Percentiles rank a stretch among this genome's conserved stretches.
Conservation (phyloP, 1,140 invertebrate genomes). For the Drosophila pallidifrons region DNA sequence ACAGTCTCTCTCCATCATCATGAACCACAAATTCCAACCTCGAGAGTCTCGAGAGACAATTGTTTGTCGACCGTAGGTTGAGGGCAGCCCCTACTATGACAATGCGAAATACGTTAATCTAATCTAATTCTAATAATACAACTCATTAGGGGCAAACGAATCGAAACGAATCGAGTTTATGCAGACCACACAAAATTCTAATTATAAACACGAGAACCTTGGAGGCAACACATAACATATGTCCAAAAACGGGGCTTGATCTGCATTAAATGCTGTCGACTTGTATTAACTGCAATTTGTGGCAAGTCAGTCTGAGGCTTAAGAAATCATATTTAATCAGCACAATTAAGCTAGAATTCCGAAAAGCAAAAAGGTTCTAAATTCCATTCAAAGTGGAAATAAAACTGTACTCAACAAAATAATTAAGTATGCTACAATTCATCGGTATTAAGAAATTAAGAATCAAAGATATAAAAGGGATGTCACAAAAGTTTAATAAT, state of each 20-base stretch:
- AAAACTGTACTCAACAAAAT: too few species aligned
- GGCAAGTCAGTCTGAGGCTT: background rate
- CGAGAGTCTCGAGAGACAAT: constrained; percentile 30
- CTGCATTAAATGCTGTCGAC: background rate
- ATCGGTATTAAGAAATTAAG: too few species aligned
- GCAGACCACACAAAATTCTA: background rate
- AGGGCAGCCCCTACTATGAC: constrained; percentile 57
- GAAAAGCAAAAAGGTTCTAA: too few species aligned
- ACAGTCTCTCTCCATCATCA: constrained; percentile 23
- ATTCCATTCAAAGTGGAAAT: too few species aligned
- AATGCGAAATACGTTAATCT: constrained; percentile 70
- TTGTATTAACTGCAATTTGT: background rate
- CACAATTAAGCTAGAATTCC: background rate
- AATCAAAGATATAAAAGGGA: too few species aligned
- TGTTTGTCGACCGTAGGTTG: constrained; percentile 22
- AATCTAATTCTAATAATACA: constrained; percentile 55
- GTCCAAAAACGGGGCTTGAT: constrained; percentile 7
- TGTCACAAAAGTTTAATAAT: too few species aligned
- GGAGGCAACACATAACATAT: background rate
- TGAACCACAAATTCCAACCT: background rate
- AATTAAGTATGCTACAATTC: too few species aligned
- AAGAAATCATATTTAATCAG: background rate
- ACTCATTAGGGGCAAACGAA: constrained; percentile 5
- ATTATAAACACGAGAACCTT: constrained; percentile 3
- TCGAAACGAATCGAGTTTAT: background rate